phyloP scores from a whole-genome alignment of 2,888 invertebrate species.

The Pharmacophagus antenor region DNA sequence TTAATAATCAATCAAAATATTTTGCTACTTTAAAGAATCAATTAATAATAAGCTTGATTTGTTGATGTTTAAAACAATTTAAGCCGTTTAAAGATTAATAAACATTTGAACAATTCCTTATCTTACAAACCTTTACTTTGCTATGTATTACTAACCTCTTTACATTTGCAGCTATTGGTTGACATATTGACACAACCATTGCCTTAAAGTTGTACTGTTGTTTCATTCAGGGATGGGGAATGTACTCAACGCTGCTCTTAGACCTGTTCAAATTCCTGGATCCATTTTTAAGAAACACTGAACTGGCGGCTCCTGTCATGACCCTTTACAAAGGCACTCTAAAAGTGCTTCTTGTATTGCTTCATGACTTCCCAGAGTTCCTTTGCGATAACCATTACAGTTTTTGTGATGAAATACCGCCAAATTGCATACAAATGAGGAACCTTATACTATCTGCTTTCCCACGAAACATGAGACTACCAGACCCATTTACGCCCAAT shows the following conservation, averaged over 20 bases:
- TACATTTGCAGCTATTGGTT: constrained; percentile 22
- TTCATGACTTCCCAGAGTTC: constrained; percentile 99
- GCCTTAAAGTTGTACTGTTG: constrained; percentile 30
- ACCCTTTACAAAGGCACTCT: constrained; percentile 97
- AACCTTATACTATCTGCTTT: constrained; percentile 99
- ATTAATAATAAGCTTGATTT: no score
- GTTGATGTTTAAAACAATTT: no score
- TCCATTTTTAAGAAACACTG: constrained; percentile 98
- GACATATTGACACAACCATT: constrained; percentile 21
- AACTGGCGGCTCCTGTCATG: constrained; percentile 95
- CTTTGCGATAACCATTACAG: constrained; percentile 99
- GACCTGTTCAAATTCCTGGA: constrained; percentile 98
- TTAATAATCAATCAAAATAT: no score
- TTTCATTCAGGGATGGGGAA: constrained; percentile 89
- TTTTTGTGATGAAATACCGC: constrained; percentile 99
- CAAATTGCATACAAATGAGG: constrained; percentile 99
- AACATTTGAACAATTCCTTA: no score
- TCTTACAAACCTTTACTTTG: no score
- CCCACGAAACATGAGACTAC: constrained; percentile 98
- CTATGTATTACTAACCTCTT: constrained; percentile 21
- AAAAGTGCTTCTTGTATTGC: constrained; percentile 94
- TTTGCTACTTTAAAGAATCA: no score
- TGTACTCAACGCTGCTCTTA: constrained; percentile 97
- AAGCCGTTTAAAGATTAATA: no score
- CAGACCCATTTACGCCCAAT: constrained; percentile 99